Evolutionary conservation across 2,113 vertebrate genomes (phyloP).

Genomic region (Anhinga anhinga): DNA sequence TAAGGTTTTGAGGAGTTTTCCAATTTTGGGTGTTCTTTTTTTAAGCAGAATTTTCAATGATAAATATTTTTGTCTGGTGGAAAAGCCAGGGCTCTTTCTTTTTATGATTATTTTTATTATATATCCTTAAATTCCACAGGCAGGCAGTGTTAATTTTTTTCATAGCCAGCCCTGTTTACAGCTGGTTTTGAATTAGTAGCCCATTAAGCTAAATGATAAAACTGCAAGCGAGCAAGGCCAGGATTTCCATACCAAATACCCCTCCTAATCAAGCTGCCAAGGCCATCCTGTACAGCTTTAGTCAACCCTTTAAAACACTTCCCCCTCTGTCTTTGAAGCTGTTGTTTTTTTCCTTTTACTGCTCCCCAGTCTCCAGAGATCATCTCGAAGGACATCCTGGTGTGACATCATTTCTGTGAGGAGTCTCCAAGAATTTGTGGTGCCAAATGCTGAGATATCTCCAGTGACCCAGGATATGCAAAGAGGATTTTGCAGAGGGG

Average conservation of each 20-base stretch:
- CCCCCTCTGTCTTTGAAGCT: not conserved
- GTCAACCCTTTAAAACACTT: not conserved
- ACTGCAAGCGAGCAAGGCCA: not conserved
- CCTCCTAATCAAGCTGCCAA: slow-evolving; percentile 20
- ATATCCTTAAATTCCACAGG: slow-evolving; percentile 41
- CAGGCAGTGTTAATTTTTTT: slow-evolving; percentile 48
- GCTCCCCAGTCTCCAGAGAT: not conserved
- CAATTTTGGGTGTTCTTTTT: not conserved
- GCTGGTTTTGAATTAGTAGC: slow-evolving; percentile 37
- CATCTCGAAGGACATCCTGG: not conserved
- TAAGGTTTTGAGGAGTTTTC: slow-evolving; percentile 25
- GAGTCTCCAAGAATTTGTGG: not conserved
- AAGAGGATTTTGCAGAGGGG: not conserved
- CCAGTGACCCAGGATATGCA: not conserved
- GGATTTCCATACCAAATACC: slow-evolving; percentile 24
- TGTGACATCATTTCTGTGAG: not conserved
- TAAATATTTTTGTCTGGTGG: slow-evolving; percentile 47
- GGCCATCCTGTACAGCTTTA: not conserved
- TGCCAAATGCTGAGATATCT: not conserved
- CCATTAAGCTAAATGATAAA: slow-evolving; percentile 61
- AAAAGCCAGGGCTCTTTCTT: slow-evolving; percentile 32
- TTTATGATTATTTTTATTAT: slow-evolving; percentile 57
- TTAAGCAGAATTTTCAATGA: slow-evolving; percentile 18
- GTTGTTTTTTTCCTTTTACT: not conserved
- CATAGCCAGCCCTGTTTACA: slow-evolving; percentile 17